A percentile compares a stretch with the other conserved stretches of the same genome.
Evolutionary conservation across 2,888 invertebrate genomes (phyloP).

Genomic region (Xanthia togata): DNA sequence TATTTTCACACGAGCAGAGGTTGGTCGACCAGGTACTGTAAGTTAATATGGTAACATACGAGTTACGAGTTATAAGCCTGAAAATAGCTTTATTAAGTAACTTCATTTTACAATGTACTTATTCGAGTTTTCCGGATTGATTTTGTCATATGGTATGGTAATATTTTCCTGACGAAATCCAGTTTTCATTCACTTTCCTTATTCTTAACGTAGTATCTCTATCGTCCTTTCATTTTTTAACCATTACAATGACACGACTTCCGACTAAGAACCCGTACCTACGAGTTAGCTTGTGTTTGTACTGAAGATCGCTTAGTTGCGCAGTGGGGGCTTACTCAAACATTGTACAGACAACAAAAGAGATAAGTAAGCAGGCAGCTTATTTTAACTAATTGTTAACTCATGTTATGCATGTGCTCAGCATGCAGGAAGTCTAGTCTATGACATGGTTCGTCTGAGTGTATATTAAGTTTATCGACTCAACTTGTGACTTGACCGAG

Average conservation of each 20-base stretch:
- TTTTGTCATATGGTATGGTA: background rate
- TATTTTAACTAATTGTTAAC: background rate
- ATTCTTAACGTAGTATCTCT: background rate
- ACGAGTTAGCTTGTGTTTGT: slow-evolving; percentile 11
- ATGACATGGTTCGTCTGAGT: background rate
- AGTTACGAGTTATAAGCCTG: background rate
- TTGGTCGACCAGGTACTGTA: too few relatives aligned
- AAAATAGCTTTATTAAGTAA: background rate
- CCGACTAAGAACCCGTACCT: slow-evolving; percentile 26
- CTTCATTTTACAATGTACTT: background rate
- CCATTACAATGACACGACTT: slow-evolving; percentile 17
- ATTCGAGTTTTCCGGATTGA: background rate
- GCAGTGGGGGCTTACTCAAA: background rate
- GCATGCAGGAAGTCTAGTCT: background rate
- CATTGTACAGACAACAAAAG: background rate
- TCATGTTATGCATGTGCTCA: background rate
- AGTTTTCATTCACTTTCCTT: slow-evolving; percentile 3
- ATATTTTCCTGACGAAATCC: background rate
- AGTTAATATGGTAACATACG: background rate
- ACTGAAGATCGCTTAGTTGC: slow-evolving; percentile 11
- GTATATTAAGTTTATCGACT: background rate
- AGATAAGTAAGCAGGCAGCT: background rate
- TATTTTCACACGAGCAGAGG: too few relatives aligned
- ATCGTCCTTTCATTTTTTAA: slow-evolving; percentile 6
- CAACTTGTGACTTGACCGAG: too few relatives aligned